Conservation (phyloP, 2,888 invertebrate species). For the Sylvicola cinctus region DNA sequence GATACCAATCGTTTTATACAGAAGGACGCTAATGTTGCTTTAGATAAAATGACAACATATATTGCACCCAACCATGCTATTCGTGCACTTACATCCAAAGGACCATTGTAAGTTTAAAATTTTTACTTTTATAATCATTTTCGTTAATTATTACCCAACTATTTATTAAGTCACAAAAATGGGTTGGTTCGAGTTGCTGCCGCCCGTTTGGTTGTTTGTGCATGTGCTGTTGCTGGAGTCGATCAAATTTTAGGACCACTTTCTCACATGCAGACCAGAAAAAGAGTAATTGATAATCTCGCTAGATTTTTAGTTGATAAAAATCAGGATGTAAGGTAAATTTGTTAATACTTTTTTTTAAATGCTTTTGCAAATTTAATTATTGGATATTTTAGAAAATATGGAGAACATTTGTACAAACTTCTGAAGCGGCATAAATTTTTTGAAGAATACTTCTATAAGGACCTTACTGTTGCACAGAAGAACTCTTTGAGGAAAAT, state of each 20-base stretch:
- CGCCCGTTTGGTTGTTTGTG: conserved; percentile 29
- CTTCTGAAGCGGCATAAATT: conserved; percentile 17
- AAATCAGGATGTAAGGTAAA: conserved; percentile 15
- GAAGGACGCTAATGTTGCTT: conserved; percentile 37
- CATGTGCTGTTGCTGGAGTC: conserved; percentile 33
- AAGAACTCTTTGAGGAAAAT: conserved; percentile 2
- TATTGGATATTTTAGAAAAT: conserved; percentile 12
- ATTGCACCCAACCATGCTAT: conserved; percentile 27
- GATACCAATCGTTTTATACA: conserved; percentile 42
- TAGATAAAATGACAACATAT: conserved; percentile 35
- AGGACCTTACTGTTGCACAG: conserved; percentile 15
- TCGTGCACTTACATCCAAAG: conserved; percentile 19
- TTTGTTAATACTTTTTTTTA: not conserved
- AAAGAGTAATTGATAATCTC: conserved; percentile 18
- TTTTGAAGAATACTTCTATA: conserved; percentile 20
- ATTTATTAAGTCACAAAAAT: conserved; percentile 28
- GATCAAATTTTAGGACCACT: conserved; percentile 25
- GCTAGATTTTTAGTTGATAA: conserved; percentile 21
- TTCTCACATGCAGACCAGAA: conserved; percentile 18
- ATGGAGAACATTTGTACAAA: conserved; percentile 21
- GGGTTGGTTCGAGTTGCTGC: conserved; percentile 34
- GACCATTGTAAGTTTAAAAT: conserved; percentile 12
- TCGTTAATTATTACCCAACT: too few relatives aligned
- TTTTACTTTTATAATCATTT: not conserved
- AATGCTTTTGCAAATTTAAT: not conserved